These are phyloP conservation scores for Pionites leucogaster DNA, from an alignment of 2,113 vertebrate species.

Conservation along the genomic window DNA sequence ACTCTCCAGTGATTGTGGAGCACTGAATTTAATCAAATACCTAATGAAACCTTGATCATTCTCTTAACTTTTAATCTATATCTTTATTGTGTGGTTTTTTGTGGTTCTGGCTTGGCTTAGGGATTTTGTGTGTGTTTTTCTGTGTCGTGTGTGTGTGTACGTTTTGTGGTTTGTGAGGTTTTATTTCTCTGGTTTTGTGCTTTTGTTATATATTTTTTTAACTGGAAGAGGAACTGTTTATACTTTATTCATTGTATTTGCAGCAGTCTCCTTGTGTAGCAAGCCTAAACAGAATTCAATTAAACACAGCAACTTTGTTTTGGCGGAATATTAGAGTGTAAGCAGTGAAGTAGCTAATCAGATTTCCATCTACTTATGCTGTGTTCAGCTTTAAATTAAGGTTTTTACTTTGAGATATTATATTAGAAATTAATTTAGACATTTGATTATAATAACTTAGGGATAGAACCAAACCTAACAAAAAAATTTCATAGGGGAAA, in stretches of 20 bases:
- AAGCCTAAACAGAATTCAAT: background rate
- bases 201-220: background rate
- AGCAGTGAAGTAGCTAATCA: background rate
- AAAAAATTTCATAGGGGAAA: background rate
- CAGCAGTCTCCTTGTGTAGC: background rate
- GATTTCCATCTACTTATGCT: background rate
- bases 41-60: background rate
- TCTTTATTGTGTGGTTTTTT: background rate
- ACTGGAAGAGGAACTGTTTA: background rate
- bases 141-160: background rate
- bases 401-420: background rate
- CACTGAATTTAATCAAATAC: background rate
- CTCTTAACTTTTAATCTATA: background rate
- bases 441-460: background rate
- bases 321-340: background rate
- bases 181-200: fast-evolving
- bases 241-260: background rate
- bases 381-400: background rate
- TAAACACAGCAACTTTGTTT: background rate
- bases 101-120: background rate
- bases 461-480: background rate
- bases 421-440: background rate
- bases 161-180: background rate
- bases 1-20: background rate
- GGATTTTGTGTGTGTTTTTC: fast-evolving